These are phyloP conservation scores for Atethmia centrago DNA, from an alignment of 2,888 invertebrate species.

Conservation along the genomic window DNA sequence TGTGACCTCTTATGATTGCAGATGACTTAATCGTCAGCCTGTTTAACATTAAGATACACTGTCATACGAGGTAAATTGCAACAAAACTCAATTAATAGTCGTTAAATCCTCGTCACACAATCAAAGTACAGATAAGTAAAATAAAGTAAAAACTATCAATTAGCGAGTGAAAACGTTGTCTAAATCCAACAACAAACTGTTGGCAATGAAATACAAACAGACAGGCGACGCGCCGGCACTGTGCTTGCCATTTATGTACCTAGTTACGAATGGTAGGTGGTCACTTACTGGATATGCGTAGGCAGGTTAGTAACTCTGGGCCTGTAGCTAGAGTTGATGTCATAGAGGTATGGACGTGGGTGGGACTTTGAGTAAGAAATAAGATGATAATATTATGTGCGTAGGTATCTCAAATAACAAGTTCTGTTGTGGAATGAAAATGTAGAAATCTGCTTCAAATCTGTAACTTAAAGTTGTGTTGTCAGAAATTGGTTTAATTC, in stretches of 20 bases:
- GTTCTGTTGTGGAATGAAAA: not conserved
- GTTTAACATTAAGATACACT: no score
- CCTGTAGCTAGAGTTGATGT: not conserved
- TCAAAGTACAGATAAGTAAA: conserved; percentile 6
- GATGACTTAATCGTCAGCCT: no score
- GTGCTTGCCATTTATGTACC: conserved; percentile 44
- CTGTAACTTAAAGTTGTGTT: not conserved
- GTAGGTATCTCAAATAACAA: not conserved
- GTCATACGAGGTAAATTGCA: no score
- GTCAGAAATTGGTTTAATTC: no score
- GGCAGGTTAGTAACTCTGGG: not conserved
- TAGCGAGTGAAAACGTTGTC: conserved; percentile 28
- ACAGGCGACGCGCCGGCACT: conserved; percentile 37
- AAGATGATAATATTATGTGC: not conserved
- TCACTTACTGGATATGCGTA: not conserved
- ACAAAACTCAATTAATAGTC: no score
- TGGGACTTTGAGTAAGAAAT: not conserved
- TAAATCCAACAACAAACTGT: conserved; percentile 55
- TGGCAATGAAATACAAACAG: conserved; percentile 65
- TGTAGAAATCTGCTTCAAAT: not conserved
- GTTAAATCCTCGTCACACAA: conserved; percentile 7
- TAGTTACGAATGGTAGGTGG: conserved; percentile 3
- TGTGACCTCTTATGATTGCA: no score
- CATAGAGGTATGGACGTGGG: not conserved
- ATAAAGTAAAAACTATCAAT: conserved; percentile 35